Evolutionary conservation across 2,888 invertebrate genomes (phyloP), one percentile per base, ranked within the genome.

Genomic region (Dolichomitus sp.): DNA sequence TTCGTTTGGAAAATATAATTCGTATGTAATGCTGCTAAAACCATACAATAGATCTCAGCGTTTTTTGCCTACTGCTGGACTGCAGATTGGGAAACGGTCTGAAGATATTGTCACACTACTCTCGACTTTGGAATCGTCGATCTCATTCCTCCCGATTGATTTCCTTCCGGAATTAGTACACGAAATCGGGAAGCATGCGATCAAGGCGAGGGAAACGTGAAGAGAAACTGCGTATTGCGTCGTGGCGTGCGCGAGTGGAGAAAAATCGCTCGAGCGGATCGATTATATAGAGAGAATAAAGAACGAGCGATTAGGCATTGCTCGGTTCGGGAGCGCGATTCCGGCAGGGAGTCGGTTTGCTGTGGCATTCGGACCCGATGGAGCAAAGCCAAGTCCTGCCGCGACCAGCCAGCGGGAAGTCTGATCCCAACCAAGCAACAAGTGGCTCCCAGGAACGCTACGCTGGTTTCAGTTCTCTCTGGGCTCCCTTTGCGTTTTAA

Each of bases 381-480:
- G 89, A 90, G 92, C 90, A 88, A n/a, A 84, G 80, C 84, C 82
- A 85, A 72, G 87, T 89, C 92, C 89, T 86, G 89, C 85, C 85
- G 90, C 81, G 92, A 81, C 68, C 77, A 84, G 83, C 79, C 92
- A 91, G 90, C 91, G 87, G 90, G 92, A 90, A 89, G 90, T 85
- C 90, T 88, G 9, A 68, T 81, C 80, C 69, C 80, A 83, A 87
- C 88, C 88, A 87, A 88, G 92, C 92, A 92, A 93, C 92, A 93
- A 93, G 93, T 93, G 92, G 93, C 88, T 90, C 90, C 89, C 86
- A 89, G 88, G 89, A 88, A 87, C 88, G 54, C 68, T 83, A 57
- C 66, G 52, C 37, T 50, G 61, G 14, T 52, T 57, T 14, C 33
- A 23, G 52, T 57, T 57, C 73, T 33, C 65, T 72, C 66, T 23